Evolutionary conservation across 2,797 vertebrate genomes (phyloP).

Genomic region (Takifugu rubripes): DNA sequence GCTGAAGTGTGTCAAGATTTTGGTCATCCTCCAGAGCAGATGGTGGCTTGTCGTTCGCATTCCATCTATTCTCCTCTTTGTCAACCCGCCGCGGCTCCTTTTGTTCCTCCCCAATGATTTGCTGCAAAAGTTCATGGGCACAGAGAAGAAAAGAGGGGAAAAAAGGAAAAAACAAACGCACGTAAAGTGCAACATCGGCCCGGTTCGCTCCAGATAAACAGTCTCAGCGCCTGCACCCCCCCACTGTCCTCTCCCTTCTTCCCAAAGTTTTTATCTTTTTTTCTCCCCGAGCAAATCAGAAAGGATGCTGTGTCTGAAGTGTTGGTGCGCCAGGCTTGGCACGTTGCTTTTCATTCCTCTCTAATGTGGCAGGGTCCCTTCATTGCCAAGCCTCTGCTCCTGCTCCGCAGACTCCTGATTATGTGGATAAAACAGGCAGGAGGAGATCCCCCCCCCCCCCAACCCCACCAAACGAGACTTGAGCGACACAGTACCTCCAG

Average conservation of each 20-base stretch:
- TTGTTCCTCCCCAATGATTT: constrained; percentile 89
- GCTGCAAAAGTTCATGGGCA: constrained; percentile 79
- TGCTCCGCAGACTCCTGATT: constrained; percentile 74
- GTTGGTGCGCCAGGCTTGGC: constrained; percentile 68
- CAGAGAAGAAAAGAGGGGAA: constrained; percentile 24
- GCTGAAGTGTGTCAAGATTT: constrained; percentile 93
- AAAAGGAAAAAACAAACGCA: constrained; percentile 32
- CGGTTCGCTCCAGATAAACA: constrained; percentile 56
- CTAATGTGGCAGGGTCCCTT: constrained; percentile 68
- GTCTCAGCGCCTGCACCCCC: constrained; percentile 33
- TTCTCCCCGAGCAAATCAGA: constrained; percentile 55
- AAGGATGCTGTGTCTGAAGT: constrained; percentile 70
- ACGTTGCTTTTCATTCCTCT: constrained; percentile 69
- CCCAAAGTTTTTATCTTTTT: constrained; percentile 50
- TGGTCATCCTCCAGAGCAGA: constrained; percentile 98
- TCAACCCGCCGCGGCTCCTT: constrained; percentile 90
- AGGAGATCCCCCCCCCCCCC: constrained; percentile 58
- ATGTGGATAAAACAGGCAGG: constrained; percentile 74
- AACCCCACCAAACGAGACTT: constrained; percentile 69
- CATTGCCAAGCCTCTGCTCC: constrained; percentile 66
- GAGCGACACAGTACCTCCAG: constrained; percentile 67
- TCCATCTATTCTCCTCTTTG: constrained; percentile 98
- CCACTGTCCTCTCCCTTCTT: constrained; percentile 18
- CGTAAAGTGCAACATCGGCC: constrained; percentile 58
- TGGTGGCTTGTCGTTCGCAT: constrained; percentile 89